phyloP scores from a whole-genome alignment of 2,888 invertebrate genomes.

The Synanthedon myopaeformis region DNA sequence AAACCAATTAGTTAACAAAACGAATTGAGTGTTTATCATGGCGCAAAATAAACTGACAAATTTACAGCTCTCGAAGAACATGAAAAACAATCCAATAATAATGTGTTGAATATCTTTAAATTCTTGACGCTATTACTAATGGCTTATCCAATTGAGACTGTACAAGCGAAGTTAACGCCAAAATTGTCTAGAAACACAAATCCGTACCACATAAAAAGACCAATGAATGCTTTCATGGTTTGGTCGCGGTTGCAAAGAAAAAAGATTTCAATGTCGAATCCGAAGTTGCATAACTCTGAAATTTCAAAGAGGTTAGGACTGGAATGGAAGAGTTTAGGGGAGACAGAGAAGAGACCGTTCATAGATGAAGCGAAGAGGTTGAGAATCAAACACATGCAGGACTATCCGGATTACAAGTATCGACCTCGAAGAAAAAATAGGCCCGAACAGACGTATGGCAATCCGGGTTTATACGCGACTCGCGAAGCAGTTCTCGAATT shows the following conservation, averaged over 20 bases:
- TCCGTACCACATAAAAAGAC: slow-evolving; percentile 87
- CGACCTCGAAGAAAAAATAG: slow-evolving; percentile 74
- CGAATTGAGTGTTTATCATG: too few relatives aligned
- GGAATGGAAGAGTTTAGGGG: slow-evolving; percentile 86
- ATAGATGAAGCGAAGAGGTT: slow-evolving; percentile 89
- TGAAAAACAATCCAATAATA: too few relatives aligned
- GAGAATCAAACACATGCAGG: slow-evolving; percentile 78
- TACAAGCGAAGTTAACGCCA: slow-evolving; percentile 27
- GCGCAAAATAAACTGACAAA: too few relatives aligned
- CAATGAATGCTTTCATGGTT: slow-evolving; percentile 99
- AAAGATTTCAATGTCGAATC: slow-evolving; percentile 86
- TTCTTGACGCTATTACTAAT: slow-evolving; percentile 14
- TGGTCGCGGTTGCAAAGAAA: slow-evolving; percentile 92
- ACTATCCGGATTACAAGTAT: slow-evolving; percentile 80
- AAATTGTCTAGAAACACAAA: slow-evolving; percentile 68
- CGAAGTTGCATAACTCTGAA: slow-evolving; percentile 81
- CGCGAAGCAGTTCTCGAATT: slow-evolving; percentile 47
- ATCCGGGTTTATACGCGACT: slow-evolving; percentile 34
- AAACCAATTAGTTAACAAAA: too few relatives aligned
- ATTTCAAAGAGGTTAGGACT: slow-evolving; percentile 86
- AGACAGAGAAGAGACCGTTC: slow-evolving; percentile 85
- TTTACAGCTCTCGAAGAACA: too few relatives aligned
- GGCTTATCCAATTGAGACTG: slow-evolving; percentile 42
- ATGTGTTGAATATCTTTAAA: background rate
- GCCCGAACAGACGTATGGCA: slow-evolving; percentile 43